Conservation (phyloP, 2,113 vertebrate species). For the Oreochromis niloticus region DNA sequence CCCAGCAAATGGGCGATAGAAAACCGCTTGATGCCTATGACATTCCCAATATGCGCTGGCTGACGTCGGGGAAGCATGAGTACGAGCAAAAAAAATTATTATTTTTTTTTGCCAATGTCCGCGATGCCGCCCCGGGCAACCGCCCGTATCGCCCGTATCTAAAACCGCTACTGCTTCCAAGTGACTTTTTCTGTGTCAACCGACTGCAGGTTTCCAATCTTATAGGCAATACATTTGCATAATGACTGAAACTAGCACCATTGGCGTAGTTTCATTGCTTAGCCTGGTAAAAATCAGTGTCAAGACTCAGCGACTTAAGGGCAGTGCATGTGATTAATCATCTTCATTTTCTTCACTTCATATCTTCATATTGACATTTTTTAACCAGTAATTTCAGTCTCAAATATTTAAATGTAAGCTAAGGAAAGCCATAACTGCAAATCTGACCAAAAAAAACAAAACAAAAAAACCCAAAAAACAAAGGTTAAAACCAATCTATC, state of each 20-base stretch:
- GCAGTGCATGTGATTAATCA: background rate
- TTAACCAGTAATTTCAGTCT: background rate
- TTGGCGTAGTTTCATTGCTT: background rate
- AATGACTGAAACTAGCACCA: background rate
- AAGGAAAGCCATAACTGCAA: background rate
- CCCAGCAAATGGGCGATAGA: too few species aligned
- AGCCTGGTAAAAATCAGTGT: background rate
- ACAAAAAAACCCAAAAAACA: too few species aligned
- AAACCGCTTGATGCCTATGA: too few species aligned
- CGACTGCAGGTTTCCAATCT: fast-evolving
- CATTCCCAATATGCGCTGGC: too few species aligned
- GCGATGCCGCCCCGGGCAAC: background rate
- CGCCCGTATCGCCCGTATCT: too few species aligned
- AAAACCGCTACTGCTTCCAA: too few species aligned
- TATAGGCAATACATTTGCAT: background rate
- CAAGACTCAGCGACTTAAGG: background rate
- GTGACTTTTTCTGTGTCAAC: background rate
- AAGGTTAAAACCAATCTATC: background rate
- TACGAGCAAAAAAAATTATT: too few species aligned
- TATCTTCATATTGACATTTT: background rate
- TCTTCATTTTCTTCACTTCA: background rate
- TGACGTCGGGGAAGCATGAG: too few species aligned
- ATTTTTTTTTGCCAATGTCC: too few species aligned
- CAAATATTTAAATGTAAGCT: background rate
- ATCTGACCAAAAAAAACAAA: background rate